A percentile compares a stretch with the other conserved stretches of the same genome.
phyloP scores from a whole-genome alignment of 1,140 invertebrate species.

The Araneus ventricosus region DNA sequence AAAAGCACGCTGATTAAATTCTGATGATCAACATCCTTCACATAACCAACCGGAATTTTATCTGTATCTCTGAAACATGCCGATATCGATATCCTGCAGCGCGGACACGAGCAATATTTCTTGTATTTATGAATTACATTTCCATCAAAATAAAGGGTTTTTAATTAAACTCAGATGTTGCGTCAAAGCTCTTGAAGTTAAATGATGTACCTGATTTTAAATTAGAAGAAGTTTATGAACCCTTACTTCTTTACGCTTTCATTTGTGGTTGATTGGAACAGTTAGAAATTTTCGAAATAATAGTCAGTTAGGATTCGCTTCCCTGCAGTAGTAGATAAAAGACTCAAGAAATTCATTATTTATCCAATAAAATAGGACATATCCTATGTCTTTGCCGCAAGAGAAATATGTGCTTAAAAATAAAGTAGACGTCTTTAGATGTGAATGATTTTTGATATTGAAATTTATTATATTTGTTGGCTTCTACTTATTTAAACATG shows the following conservation, averaged over 20 bases:
- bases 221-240: background rate
- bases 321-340: too few relatives aligned
- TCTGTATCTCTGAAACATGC: background rate
- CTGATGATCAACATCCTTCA: background rate
- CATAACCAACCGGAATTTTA: background rate
- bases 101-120: background rate
- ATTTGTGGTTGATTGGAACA: background rate
- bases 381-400: too few relatives aligned
- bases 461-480: too few relatives aligned
- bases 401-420: too few relatives aligned
- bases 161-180: background rate
- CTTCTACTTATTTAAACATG: too few relatives aligned
- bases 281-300: background rate
- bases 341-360: too few relatives aligned
- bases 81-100: background rate
- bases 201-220: background rate
- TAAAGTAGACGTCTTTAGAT: too few relatives aligned
- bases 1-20: background rate
- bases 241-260: background rate
- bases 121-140: background rate
- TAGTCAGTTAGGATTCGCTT: background rate
- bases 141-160: background rate
- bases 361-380: too few relatives aligned
- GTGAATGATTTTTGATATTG: too few relatives aligned
- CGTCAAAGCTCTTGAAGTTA: background rate